Conservation (phyloP, 2,888 invertebrate genomes). For the Nemotelus pantherinus region DNA sequence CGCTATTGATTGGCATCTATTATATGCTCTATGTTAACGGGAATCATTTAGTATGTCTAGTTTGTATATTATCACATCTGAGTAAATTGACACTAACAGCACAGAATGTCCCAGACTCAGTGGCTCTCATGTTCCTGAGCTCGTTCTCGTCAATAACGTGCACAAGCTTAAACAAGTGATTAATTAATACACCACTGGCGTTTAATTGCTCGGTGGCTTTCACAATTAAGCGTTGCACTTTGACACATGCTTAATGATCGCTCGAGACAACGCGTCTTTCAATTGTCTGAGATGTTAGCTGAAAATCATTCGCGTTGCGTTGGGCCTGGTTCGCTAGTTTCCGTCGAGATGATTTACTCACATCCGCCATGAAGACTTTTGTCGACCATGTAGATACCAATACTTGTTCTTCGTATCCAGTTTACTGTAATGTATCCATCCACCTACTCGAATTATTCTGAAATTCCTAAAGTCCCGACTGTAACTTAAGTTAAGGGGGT, state of each 20-base stretch:
- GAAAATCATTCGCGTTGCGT: background rate
- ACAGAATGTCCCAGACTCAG: slow-evolving; percentile 1
- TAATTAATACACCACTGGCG: slow-evolving; percentile 39
- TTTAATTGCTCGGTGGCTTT: slow-evolving; percentile 41
- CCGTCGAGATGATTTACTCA: slow-evolving; percentile 29
- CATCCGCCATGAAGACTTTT: slow-evolving; percentile 26
- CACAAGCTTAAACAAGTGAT: slow-evolving; percentile 15
- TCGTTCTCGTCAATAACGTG: background rate
- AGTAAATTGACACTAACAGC: too few relatives aligned
- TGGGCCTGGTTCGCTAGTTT: slow-evolving; percentile 13
- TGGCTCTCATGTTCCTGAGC: slow-evolving; percentile 17
- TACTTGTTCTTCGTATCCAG: background rate
- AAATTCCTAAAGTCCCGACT: background rate
- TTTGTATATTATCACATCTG: too few relatives aligned
- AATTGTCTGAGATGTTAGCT: slow-evolving; percentile 19
- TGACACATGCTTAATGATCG: slow-evolving; percentile 42
- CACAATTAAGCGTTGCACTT: slow-evolving; percentile 43
- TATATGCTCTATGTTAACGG: too few relatives aligned
- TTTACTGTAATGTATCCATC: background rate
- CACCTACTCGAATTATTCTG: slow-evolving; percentile 34
- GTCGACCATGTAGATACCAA: background rate
- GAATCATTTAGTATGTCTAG: too few relatives aligned
- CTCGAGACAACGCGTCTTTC: slow-evolving; percentile 27
- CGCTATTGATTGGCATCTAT: too few relatives aligned
- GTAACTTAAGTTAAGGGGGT: too few relatives aligned